Evolutionary conservation across 2,797 vertebrate genomes (phyloP).

Genomic region (Muraenolepis orangiensis): DNA sequence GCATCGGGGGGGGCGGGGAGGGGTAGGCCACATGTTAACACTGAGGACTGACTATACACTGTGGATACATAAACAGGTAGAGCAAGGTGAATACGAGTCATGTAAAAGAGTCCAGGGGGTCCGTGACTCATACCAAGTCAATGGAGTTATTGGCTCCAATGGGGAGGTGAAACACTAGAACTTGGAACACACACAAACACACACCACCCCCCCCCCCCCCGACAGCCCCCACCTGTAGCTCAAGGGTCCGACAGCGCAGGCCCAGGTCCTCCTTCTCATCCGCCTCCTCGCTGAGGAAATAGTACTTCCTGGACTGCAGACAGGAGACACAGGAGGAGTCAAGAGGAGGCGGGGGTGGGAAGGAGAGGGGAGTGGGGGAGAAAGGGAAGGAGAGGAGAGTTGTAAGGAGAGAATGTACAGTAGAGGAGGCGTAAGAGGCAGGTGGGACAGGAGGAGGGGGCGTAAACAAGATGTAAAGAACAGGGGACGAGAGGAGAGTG

Average conservation of each 20-base stretch:
- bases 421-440: constrained; percentile 21
- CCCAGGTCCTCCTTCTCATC: constrained; percentile 75
- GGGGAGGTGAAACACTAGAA: background rate
- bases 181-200: background rate
- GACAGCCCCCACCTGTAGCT: constrained; percentile 80
- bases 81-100: no score
- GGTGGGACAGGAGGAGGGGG: background rate
- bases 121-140: background rate
- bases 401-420: constrained; percentile 10
- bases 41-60: constrained; percentile 59
- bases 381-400: background rate
- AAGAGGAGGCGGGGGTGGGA: constrained; percentile 10
- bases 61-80: constrained; percentile 38
- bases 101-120: no score
- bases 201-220: background rate
- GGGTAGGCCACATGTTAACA: constrained; percentile 46
- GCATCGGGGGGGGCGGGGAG: constrained; percentile 25
- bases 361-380: constrained; percentile 5
- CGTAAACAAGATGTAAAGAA: no score
- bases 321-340: constrained; percentile 18
- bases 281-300: constrained; percentile 85
- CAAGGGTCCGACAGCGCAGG: constrained; percentile 79
- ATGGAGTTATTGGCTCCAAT: background rate
- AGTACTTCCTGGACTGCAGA: constrained; percentile 87
- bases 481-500: no score